These are phyloP conservation scores for Panthera uncia DNA, from an alignment of 2,113 vertebrate genomes.

Conservation along the genomic window DNA sequence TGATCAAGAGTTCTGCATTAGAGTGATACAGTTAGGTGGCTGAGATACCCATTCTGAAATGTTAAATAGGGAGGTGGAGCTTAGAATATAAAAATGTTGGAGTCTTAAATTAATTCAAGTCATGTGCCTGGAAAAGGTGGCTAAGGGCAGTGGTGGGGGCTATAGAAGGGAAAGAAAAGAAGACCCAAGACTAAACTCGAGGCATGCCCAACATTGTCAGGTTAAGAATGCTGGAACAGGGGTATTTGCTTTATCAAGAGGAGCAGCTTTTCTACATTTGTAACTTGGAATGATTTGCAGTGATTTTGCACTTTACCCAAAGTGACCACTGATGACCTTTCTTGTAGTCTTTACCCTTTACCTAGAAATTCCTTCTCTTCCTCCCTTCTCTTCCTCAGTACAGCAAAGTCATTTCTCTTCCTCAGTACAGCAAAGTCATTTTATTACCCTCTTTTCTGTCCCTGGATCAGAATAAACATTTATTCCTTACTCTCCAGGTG, in stretches of 20 bases:
- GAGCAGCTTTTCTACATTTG: background rate
- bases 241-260: no score
- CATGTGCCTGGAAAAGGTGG: background rate
- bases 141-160: background rate
- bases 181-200: background rate
- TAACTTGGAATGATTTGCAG: background rate
- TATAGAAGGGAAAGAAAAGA: background rate
- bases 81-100: background rate
- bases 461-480: background rate
- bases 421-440: background rate
- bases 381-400: background rate
- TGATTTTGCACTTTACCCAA: background rate
- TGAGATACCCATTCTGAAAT: background rate
- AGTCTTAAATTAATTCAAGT: background rate
- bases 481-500: background rate
- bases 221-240: background rate
- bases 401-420: background rate
- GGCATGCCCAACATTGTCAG: background rate
- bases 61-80: background rate
- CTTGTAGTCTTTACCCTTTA: background rate
- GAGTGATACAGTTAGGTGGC: background rate
- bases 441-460: background rate
- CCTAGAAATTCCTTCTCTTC: background rate
- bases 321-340: background rate
- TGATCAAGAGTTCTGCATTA: background rate